Base-by-base conservation (phyloP, 2,888 invertebrate species). In the Mythimna vitellina region DNA sequence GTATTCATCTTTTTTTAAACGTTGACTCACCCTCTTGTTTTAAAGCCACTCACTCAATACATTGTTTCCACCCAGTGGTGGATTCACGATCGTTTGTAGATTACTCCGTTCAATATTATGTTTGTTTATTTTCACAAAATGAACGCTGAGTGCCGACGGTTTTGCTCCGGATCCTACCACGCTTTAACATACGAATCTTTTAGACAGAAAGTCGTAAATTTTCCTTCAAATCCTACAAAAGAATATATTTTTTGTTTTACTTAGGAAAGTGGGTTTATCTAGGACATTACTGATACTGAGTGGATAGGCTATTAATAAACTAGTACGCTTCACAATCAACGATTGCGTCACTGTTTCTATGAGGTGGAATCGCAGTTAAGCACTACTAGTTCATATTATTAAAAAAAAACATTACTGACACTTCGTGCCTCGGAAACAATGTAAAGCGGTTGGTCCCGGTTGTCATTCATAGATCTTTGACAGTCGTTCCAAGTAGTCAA, bases 41-140 rank as follows among this genome's bases (percentile, higher is more conserved):
- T 5, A n/a, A 14, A 60, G 80, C 80, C 73, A 0, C 46, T 70
- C 80, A 56, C 74, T 17, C 56, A 76, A 80, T 69, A 76, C 86
- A 84, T 79, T 84, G 80, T 87, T 86, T 80, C 74, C 75, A 78
- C 70, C 70, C 66, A 64, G 73, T 67, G 73, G 81, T 72, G 72
- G 66, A 77, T 86, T 77, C 80, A n/a, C 76, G 62, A 83, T 82
- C 83, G 82, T 84, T 85, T 86, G 76, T 80, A 82, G 81, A 86
- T 86, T 85, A 80, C 80, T 85, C 62, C 58, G 70, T 78, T 82
- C 83, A 78, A 82, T 86, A 86, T 75, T 85, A 84, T 76, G 75
- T 76, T 75, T 80, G 75, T 81, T 80, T 82, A 86, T 81, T 82
- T 85, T 66, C 60, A 6, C 2, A 58, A 80, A 84, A 79, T 81